Base-by-base conservation (phyloP, 1,140 invertebrate species). In the Aphaenogaster ashmeadi region DNA sequence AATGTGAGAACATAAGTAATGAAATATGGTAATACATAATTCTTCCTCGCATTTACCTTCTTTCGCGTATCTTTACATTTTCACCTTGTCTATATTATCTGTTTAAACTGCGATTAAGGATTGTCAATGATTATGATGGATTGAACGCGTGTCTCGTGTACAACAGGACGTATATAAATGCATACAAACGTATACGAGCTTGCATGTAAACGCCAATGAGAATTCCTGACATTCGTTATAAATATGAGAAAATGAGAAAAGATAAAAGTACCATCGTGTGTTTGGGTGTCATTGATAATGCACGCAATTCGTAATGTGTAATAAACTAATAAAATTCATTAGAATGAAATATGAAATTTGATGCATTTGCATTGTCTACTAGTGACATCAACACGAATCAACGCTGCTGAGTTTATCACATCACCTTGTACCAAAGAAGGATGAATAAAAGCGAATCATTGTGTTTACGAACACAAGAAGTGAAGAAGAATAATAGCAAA, bases 1-100 rank as follows among this genome's bases (percentile, higher is more conserved):
- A 87, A 90, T 52, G 58, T 86, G 86, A 90, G 47, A 80, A 89
- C n/a, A 80, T 18, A 89, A 87, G 60, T 74, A 77, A 60, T 90
- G 83, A 89, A 71, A 69, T 80, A 36, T 90, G 64, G n/a, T 62
- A 21, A 87, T 38, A 87, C 41, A 27, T 86, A 75, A 86, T 90
- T 58, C 33, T 64, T 58, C 27, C 41, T 47, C 79, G n/a, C 54
- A 74, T 87, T 74, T 84, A 84, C 80, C 80, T 84, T 84, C 8
- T 60, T 60, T 60, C 54, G 18, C 38, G 3, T 44, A 54, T 54
- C 33, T 80, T 80, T 78, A 47, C 6, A 56, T 71, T 81, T 79
- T 74, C 41, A 75, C 54, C 80, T 75, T n/a, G 11, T 75, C 7
- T 62, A 62, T 27, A 27, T 60, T 60, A 50, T 74, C 18, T 58